phyloP scores from a whole-genome alignment of 1,140 invertebrate species.

The Lepidurus couesii region DNA sequence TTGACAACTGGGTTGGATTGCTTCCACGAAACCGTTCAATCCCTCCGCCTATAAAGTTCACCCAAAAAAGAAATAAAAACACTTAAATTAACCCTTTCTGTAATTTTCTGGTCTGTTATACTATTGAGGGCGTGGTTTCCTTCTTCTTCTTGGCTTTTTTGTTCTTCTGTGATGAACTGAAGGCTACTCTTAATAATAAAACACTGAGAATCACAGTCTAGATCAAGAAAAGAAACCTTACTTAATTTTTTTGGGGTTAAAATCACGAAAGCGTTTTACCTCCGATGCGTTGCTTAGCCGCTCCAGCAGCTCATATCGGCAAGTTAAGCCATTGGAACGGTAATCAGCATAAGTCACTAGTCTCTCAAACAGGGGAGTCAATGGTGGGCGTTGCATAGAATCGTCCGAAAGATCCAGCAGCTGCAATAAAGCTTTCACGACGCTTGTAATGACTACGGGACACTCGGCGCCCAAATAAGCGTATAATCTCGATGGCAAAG shows the following conservation, averaged over 20 bases:
- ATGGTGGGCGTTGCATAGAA: neutral
- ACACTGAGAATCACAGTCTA: constrained; percentile 1
- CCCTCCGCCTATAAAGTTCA: neutral
- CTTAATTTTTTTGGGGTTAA: neutral
- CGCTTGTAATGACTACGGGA: constrained; percentile 14
- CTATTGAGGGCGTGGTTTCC: neutral
- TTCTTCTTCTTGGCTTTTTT: constrained; percentile 11
- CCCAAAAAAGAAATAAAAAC: neutral
- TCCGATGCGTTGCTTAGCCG: neutral
- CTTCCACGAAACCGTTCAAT: neutral
- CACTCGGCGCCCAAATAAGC: constrained; percentile 20
- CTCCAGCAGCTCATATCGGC: neutral
- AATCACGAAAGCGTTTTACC: neutral
- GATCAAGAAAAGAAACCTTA: neutral
- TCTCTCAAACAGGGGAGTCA: constrained; percentile 11
- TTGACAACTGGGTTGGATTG: neutral
- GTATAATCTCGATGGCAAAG: constrained; percentile 19
- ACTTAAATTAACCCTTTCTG: neutral
- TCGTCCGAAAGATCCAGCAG: constrained; percentile 11
- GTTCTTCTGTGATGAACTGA: neutral
- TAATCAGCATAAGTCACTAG: constrained; percentile 7
- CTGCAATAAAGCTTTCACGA: constrained; percentile 14
- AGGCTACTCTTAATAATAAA: neutral
- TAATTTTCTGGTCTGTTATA: neutral
- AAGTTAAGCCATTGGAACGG: constrained; percentile 1